Evolutionary conservation across 1,140 invertebrate genomes (phyloP), one percentile per base, ranked within the genome.

Genomic region (Agrypnia vestita): DNA sequence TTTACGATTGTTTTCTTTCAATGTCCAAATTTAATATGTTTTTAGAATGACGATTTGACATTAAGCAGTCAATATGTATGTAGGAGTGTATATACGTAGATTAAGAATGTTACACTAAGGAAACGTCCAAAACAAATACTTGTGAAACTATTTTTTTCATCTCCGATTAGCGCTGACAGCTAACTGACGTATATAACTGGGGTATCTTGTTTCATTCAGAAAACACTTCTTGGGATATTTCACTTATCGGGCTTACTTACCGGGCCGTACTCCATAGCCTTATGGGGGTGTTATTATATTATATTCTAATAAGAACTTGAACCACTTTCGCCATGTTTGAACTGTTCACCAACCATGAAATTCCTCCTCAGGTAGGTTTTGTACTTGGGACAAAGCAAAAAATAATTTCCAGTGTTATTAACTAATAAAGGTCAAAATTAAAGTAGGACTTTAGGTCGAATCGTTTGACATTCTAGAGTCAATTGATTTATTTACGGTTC

Each of bases 381-480:
- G n/a, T n/a, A n/a, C n/a, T n/a, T 51, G 11, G 11, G 1, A 51
- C 11, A 51, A 13, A 51, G n/a, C 49, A 51, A 51, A 15, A 51
- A 13, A 13, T 51, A 13, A 13, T 3, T 51, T 3, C 49, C 11
- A 1, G 49, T 3, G n/a, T 8, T 35, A 6, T 59, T 59, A 15
- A n/a, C 15, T 19, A 3, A 17, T n/a, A 13, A 64, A 64, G 61
- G 61, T 64, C 25, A 35, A 35, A 35, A 12, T 1, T n/a, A n/a
- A 13, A 25, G 61, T 35, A 19, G 61, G 61, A 13, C 61, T 13
- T 64, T 59, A 21, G 19, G 17, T 59, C 55, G 17, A 59, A 17
- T 11, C 55, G 55, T 15, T 59, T 64, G 61, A 64, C 61, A 64
- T 64, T 64, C 25, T 3, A 35, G 35, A 64, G 61, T 35, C 61